Percentiles rank a stretch among this genome's conserved stretches.
Conservation (phyloP, 2,113 vertebrate species). For the Bettongia penicillata region DNA sequence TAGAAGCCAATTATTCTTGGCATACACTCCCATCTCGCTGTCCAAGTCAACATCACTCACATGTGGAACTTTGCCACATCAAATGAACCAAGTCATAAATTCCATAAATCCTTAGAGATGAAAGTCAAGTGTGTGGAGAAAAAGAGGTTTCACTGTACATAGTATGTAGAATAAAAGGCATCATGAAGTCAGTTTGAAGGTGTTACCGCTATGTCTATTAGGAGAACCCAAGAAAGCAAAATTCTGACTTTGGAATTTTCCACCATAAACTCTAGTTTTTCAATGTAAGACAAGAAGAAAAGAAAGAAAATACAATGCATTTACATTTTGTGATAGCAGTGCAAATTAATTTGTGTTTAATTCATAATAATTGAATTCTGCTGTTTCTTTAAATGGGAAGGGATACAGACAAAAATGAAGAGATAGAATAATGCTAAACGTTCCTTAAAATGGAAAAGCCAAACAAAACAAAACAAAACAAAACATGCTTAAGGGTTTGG, state of each 20-base stretch:
- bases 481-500: neutral
- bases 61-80: constrained; percentile 78
- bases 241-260: constrained; percentile 30
- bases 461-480: neutral
- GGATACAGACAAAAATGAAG: neutral
- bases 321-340: constrained; percentile 14
- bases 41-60: constrained; percentile 78
- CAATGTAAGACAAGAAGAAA: constrained; percentile 11
- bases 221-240: constrained; percentile 13
- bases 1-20: constrained; percentile 83
- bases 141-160: constrained; percentile 50
- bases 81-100: constrained; percentile 80
- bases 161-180: constrained; percentile 50
- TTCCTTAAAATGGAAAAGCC: neutral
- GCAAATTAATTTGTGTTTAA: constrained; percentile 19
- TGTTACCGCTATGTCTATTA: constrained; percentile 36
- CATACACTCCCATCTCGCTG: constrained; percentile 64
- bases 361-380: constrained; percentile 6
- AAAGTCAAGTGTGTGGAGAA: constrained; percentile 71
- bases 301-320: constrained; percentile 14
- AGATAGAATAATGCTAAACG: neutral
- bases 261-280: constrained; percentile 15
- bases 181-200: constrained; percentile 29
- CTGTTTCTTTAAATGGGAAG: neutral
- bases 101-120: constrained; percentile 76